Evolutionary conservation across 1,140 invertebrate species (phyloP).

Genomic region (Neodiprion fabricii): DNA sequence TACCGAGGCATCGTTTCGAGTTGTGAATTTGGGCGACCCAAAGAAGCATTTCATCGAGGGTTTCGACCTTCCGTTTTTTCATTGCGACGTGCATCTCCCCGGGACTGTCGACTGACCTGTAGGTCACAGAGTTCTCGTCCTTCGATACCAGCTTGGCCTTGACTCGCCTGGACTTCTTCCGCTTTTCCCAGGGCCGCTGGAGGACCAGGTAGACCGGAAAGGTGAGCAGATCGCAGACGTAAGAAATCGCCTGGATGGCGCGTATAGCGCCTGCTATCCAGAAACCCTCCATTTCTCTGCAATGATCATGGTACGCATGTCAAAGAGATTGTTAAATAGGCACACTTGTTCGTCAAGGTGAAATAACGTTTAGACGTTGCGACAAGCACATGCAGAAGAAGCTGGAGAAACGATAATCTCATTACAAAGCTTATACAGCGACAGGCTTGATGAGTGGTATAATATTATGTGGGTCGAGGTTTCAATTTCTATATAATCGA

Average conservation of each 20-base stretch:
- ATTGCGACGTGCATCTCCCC: conserved; percentile 73
- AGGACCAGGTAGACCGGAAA: conserved; percentile 88
- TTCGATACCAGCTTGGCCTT: conserved; percentile 69
- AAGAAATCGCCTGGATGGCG: conserved; percentile 77
- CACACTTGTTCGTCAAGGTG: conserved; percentile 15
- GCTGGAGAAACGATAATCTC: conserved; percentile 14
- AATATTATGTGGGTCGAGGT: too few relatives aligned
- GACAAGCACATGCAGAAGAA: neutral
- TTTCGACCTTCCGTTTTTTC: conserved; percentile 79
- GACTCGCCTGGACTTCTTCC: conserved; percentile 73
- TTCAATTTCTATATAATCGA: too few relatives aligned
- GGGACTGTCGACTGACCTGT: conserved; percentile 74
- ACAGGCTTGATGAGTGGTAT: too few relatives aligned
- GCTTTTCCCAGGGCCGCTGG: conserved; percentile 86
- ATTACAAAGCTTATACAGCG: conserved; percentile 17
- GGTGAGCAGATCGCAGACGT: conserved; percentile 88
- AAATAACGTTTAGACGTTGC: conserved; percentile 22
- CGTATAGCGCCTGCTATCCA: conserved; percentile 77
- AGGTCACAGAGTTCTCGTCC: conserved; percentile 71
- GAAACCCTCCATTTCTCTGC: conserved; percentile 77
- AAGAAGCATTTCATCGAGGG: conserved; percentile 86
- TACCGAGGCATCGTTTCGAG: conserved; percentile 84
- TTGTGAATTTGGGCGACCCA: conserved; percentile 77
- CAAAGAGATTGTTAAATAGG: conserved; percentile 12
- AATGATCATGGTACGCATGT: conserved; percentile 41